Evolutionary conservation across 2,888 invertebrate genomes (phyloP).

Genomic region (Drosophila conformis): DNA sequence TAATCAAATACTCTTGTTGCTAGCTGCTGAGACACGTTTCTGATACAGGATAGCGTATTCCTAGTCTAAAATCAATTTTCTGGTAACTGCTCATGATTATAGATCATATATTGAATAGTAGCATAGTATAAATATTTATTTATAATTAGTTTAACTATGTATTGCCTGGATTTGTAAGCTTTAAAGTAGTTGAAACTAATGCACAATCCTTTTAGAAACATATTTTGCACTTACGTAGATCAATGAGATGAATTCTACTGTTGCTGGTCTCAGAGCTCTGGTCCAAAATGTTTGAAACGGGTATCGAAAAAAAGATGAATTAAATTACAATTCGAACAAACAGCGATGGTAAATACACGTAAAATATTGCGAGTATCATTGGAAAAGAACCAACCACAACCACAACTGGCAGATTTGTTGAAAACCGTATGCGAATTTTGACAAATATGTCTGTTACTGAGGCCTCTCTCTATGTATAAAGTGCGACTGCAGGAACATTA

Average conservation of each 20-base stretch:
- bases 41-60: neutral
- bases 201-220: slow-evolving; percentile 28
- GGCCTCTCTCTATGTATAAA: slow-evolving; percentile 68
- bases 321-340: slow-evolving; percentile 40
- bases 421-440: slow-evolving; percentile 24
- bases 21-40: neutral
- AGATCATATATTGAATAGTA: neutral
- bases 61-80: slow-evolving; percentile 3
- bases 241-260: slow-evolving; percentile 52
- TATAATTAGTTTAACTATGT: slow-evolving; percentile 28
- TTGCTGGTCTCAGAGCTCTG: slow-evolving; percentile 45
- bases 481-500: slow-evolving; percentile 62
- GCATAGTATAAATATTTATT: slow-evolving; percentile 11
- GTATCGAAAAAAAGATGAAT: slow-evolving; percentile 74
- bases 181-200: slow-evolving; percentile 37
- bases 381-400: slow-evolving; percentile 18
- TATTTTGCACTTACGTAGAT: slow-evolving; percentile 20
- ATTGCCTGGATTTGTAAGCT: slow-evolving; percentile 61
- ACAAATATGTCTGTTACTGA: slow-evolving; percentile 66
- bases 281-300: slow-evolving; percentile 24
- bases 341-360: slow-evolving; percentile 80
- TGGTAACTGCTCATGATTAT: slow-evolving; percentile 1
- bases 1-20: neutral
- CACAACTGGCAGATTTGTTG: slow-evolving; percentile 58
- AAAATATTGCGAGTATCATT: slow-evolving; percentile 72